Evolutionary conservation across 2,113 vertebrate genomes (phyloP).

Genomic region (Phrynocephalus versicolor): DNA sequence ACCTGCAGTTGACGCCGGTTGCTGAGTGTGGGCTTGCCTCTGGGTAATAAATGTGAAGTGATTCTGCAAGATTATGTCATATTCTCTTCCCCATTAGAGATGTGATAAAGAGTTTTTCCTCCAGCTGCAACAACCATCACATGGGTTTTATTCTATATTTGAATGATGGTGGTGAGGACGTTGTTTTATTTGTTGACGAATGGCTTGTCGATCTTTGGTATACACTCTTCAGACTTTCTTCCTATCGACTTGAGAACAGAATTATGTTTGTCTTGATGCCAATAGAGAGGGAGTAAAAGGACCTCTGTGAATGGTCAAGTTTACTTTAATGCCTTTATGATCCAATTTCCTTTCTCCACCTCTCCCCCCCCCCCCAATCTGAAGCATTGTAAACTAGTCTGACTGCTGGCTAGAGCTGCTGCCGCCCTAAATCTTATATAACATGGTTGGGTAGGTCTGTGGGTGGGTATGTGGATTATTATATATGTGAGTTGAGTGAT

Average conservation of each 20-base stretch:
- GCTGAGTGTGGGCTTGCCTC: neutral
- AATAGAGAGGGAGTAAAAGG: neutral
- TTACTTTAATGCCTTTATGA: neutral
- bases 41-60: neutral
- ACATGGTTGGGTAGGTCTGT: slow-evolving; percentile 7
- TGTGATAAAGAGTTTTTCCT: no score
- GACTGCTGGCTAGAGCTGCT: neutral
- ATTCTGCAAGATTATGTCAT: neutral
- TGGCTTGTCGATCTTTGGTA: neutral
- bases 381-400: neutral
- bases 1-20: neutral
- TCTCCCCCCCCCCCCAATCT: no score
- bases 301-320: neutral
- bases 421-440: slow-evolving; percentile 25
- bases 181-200: slow-evolving; percentile 8
- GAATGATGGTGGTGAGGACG: neutral
- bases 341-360: no score
- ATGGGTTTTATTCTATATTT: neutral
- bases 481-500: neutral
- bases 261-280: neutral
- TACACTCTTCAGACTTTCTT: neutral
- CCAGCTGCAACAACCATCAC: neutral
- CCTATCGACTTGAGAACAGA: neutral
- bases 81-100: neutral
- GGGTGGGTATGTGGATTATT: slow-evolving; percentile 12